Evolutionary conservation across 1,140 invertebrate species (phyloP).

Genomic region (Papilio xuthus): DNA sequence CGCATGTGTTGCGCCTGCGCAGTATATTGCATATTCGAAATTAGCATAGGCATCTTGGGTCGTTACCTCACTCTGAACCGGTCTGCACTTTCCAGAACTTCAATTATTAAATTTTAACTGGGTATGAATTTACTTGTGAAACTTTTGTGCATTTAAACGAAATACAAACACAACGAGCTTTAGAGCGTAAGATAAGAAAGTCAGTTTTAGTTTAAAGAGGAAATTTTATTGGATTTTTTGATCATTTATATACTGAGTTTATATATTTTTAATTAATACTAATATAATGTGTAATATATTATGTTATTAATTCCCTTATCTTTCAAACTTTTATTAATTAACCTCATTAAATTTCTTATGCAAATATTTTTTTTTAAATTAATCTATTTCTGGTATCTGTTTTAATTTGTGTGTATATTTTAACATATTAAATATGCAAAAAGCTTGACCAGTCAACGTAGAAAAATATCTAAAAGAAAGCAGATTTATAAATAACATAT

Average conservation of each 20-base stretch:
- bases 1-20: conserved; percentile 38
- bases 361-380: background rate
- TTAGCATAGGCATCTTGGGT: conserved; percentile 60
- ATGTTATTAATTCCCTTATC: background rate
- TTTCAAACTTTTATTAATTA: background rate
- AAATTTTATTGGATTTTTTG: too few relatives aligned
- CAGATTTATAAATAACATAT: background rate
- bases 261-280: too few relatives aligned
- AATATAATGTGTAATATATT: background rate
- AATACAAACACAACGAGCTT: background rate
- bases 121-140: conserved; percentile 3
- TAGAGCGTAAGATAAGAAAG: background rate
- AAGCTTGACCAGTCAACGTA: background rate
- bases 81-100: conserved; percentile 27
- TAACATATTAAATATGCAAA: background rate
- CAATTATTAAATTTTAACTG: conserved; percentile 30
- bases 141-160: background rate
- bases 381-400: background rate
- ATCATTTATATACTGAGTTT: too few relatives aligned
- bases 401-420: conserved; percentile 1
- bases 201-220: background rate
- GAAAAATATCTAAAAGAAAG: background rate
- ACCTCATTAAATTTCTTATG: background rate
- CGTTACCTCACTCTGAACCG: conserved; percentile 47
- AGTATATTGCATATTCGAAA: conserved; percentile 49